Evolutionary conservation across 2,888 invertebrate genomes (phyloP), one percentile per base, ranked within the genome.

Genomic region (Alloscopus bannaensis): DNA sequence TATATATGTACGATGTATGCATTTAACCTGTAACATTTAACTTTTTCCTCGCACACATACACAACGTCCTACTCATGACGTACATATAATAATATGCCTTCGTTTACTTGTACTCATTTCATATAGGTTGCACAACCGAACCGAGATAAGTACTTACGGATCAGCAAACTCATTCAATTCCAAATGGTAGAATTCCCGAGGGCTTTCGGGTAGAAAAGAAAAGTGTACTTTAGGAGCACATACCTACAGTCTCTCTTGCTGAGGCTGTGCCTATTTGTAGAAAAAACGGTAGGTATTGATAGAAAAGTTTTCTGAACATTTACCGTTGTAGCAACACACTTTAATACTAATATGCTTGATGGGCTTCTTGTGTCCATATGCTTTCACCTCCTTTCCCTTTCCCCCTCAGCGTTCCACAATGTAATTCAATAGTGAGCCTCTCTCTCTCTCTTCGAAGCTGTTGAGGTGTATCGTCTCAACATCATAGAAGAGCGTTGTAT

Each of bases 111-210:
- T n/a, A n/a, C n/a, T n/a, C n/a, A n/a, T 52, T 64, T 64, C 64
- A 64, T 64, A 72, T 52, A 62, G 29, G 40, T 68, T 76, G 40
- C 52, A 62, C 76, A 52, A 76, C 68, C 76, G 52, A 76, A 68
- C 77, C 64, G 64, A 77, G 69, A 77, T 77, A 77, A 77, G 69
- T 77, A 77, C 64, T 77, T 69, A 69, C 77, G 77, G 77, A 77
- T 77, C 77, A 77, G 77, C 55, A 64, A 64, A 29, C 69, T 77
- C 69, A 77, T 76, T 69, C 68, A 76, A 50, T 76, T 68, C 75
- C 68, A 68, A 76, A 68, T 76, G 69, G 52, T 68, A 69, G n/a
- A 69, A 76, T 69, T 69, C 77, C 77, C 69, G 40, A 42, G 69
- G 77, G 69, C 62, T 55, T 68, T 66, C 36, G 24, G 50, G 59